Conservation (phyloP, 2,888 invertebrate species). For the Poecilobothrus nobilitatus region DNA sequence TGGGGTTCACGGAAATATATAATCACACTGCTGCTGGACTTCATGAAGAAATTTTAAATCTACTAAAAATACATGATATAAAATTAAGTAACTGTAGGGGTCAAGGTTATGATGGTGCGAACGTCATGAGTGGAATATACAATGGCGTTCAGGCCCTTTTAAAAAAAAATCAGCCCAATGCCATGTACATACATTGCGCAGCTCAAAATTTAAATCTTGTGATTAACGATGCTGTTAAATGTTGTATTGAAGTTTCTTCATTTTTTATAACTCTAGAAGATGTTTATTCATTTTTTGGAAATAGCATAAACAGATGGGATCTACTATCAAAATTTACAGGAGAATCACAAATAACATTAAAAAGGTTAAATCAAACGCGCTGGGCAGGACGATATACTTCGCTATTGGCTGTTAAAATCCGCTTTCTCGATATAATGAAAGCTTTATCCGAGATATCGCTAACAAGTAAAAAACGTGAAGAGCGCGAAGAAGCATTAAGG, state of each 20-base stretch:
- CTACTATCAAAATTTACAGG: constrained; percentile 26
- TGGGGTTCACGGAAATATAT: too few species aligned
- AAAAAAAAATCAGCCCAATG: not conserved
- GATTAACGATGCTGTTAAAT: constrained; percentile 12
- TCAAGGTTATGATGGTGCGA: constrained; percentile 12
- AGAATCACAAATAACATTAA: constrained; percentile 25
- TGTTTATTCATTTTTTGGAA: constrained; percentile 25
- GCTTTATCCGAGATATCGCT: too few species aligned
- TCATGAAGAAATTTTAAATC: constrained; percentile 1
- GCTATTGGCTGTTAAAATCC: too few species aligned
- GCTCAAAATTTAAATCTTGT: constrained; percentile 3
- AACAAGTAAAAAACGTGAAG: too few species aligned
- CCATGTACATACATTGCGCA: not conserved
- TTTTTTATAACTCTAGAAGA: constrained; percentile 24
- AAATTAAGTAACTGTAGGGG: not conserved
- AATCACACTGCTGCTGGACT: not conserved
- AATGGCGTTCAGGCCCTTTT: not conserved
- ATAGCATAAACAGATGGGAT: constrained; percentile 28
- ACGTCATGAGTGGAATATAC: constrained; percentile 10
- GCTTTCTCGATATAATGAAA: too few species aligned
- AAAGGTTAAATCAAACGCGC: constrained; percentile 22
- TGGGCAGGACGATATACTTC: not conserved
- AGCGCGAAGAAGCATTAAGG: too few species aligned
- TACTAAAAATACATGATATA: constrained; percentile 2
- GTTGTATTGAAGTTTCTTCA: constrained; percentile 14